Conservation (phyloP, 2,888 invertebrate species). For the Pachymerium ferrugineum region DNA sequence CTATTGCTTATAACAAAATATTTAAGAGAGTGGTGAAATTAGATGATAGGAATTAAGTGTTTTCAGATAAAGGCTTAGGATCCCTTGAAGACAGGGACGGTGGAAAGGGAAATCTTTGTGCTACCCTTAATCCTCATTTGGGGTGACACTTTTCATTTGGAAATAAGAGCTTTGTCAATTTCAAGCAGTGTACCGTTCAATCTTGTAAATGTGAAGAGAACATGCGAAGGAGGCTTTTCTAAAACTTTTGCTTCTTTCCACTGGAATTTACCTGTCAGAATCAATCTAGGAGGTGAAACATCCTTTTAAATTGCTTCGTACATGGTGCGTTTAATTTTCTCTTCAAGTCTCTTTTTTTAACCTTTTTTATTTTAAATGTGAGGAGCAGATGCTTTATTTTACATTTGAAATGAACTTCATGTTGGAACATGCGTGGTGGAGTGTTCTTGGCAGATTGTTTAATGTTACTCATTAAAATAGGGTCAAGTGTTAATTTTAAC, state of each 20-base stretch:
- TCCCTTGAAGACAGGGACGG: background rate
- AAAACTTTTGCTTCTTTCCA: slow-evolving; percentile 11
- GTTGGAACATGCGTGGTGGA: background rate
- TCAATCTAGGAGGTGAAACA: slow-evolving; percentile 15
- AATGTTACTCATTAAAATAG: background rate
- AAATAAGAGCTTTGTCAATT: slow-evolving; percentile 19
- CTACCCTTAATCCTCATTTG: slow-evolving; percentile 1
- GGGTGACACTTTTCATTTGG: slow-evolving; percentile 5
- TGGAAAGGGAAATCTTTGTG: background rate
- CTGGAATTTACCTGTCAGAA: slow-evolving; percentile 18
- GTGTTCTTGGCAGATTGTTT: background rate
- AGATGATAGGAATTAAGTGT: slow-evolving; percentile 15
- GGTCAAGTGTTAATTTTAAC: background rate
- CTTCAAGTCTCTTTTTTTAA: background rate
- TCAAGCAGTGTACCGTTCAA: slow-evolving; percentile 10
- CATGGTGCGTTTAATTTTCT: slow-evolving; percentile 6
- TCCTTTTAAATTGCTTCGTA: slow-evolving; percentile 1
- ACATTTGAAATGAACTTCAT: background rate
- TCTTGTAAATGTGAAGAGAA: slow-evolving; percentile 19
- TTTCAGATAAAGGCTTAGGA: background rate
- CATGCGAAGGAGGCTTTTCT: slow-evolving; percentile 2
- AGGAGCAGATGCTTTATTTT: background rate
- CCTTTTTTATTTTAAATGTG: background rate
- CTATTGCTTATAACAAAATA: no score
- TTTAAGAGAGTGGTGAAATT: background rate